Evolutionary conservation across 2,113 vertebrate species (phyloP), one percentile per base, ranked within the genome.

Genomic region (Nycticebus coucang): DNA sequence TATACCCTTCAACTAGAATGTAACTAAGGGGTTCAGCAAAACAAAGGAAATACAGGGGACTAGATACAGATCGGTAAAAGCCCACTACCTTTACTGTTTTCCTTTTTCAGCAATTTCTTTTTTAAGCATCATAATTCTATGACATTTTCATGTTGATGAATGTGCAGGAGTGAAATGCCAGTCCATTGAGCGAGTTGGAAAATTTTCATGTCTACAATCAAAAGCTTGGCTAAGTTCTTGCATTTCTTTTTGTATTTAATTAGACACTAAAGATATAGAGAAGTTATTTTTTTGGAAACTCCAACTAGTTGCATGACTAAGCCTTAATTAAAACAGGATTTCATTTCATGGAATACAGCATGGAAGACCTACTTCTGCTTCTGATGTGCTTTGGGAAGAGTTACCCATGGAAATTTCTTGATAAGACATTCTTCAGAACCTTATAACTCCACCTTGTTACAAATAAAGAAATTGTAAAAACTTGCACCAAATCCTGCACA

Each of bases 201-300:
- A 97, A 89, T 96, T 57, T 97, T 95, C 77, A 72, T 18, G 75
- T 97, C 97, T 97, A 57, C 88, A 94, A 87, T 98, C 95, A 98
- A 98, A 98, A 95, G 71, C 78, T 98, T 98, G 98, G 97, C 77
- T 45, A 78, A 41, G 3, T 64, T 86, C 72, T 94, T 96, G 74
- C 81, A 97, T 98, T 96, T 98, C 83, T 96, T 97, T 97, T 97
- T 96, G 97, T 96, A 97, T 98, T 98, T 98, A 97, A 98, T 97
- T 98, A 72, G 97, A 83, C 69, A 77, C 94, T 96, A 60, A 97
- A 97, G 75, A 97, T 98, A 97, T 84, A 98, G 97, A 96, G 95
- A 92, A 94, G 96, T 91, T 96, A 24, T 95, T 96, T 98, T 97
- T 97, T 96, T 98, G 97, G 97, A 97, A 97, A 85, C 95, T 26